Base-by-base conservation (phyloP, 2,888 invertebrate genomes). In the Sarcophaga carnaria region DNA sequence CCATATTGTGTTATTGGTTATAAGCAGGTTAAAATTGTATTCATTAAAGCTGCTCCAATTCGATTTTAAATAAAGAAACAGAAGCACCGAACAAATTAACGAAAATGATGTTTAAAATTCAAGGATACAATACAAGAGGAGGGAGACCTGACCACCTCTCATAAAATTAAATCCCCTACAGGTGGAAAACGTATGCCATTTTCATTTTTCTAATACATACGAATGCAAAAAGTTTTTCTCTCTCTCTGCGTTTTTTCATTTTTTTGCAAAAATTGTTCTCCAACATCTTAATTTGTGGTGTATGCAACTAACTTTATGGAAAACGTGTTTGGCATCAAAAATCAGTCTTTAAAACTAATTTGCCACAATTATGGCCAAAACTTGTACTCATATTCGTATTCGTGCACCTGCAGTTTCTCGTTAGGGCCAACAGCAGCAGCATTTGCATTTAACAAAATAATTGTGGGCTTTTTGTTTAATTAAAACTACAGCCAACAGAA, bases 391-490 rank as follows among this genome's bases (percentile, higher is more conserved):
- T 37, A 10, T 0, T 37, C 37, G 10, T 37, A 10, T 1, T 37
- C 37, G 49, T 27, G 4, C 49, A 49, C 11, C 49, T 49, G 49
- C 49, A 14, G 49, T 14, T 54, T 54, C 17, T 17, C 14, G 17
- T 54, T 49, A 10, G 37, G 0, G 8, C 37, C 37, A 37, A 37
- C 37, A 37, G 10, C 27, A 37, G 37, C 37, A 37, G 37, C 8
- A 37, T 37, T 37, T 37, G 37, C 37, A 37, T 37, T 37, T 37
- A 37, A 37, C n/a, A 3, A 54, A 80, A 37, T 11, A 70, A 64
- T 64, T 59, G n/a, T 6, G 60, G 20, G 6, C 37, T 37, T 79
- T 54, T 17, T n/a, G 49, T 37, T 37, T 69, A 27, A 74, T 75
- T 80, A 62, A 37, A 62, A 27, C 20, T 67, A 25, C 47, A n/a